Percentiles rank a stretch among this genome's conserved stretches.
Conservation (phyloP, 2,797 vertebrate genomes). For the Hybognathus amarus region DNA sequence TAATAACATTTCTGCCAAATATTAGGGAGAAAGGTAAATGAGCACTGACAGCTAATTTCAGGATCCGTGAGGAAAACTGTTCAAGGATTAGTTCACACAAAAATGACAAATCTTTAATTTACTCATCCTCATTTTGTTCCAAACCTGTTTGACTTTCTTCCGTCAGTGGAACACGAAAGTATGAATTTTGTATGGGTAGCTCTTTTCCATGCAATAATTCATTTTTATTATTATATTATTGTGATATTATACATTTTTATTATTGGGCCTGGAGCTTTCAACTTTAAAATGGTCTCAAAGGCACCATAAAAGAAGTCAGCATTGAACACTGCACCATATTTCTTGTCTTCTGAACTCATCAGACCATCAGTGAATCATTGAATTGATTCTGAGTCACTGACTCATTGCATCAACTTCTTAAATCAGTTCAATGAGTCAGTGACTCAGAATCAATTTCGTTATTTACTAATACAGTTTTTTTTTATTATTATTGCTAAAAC, state of each 20-base stretch:
- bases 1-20: slow-evolving; percentile 29
- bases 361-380: background rate
- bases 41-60: slow-evolving; percentile 23
- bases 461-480: too few species aligned
- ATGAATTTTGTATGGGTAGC: background rate
- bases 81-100: slow-evolving; percentile 3
- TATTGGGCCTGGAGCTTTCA: background rate
- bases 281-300: background rate
- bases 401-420: too few species aligned
- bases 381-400: background rate
- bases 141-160: background rate
- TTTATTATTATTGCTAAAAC: too few species aligned
- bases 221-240: too few species aligned
- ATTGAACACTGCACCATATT: background rate
- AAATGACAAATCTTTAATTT: slow-evolving; percentile 30
- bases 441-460: too few species aligned
- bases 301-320: too few species aligned
- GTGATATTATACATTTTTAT: too few species aligned
- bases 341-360: background rate
- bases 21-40: slow-evolving; percentile 40
- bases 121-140: background rate
- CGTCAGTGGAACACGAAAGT: background rate
- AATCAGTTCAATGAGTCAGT: too few species aligned
- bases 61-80: background rate
- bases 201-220: background rate